Conservation (phyloP, 2,113 vertebrate species). For the Campylomormyrus tamandua region DNA sequence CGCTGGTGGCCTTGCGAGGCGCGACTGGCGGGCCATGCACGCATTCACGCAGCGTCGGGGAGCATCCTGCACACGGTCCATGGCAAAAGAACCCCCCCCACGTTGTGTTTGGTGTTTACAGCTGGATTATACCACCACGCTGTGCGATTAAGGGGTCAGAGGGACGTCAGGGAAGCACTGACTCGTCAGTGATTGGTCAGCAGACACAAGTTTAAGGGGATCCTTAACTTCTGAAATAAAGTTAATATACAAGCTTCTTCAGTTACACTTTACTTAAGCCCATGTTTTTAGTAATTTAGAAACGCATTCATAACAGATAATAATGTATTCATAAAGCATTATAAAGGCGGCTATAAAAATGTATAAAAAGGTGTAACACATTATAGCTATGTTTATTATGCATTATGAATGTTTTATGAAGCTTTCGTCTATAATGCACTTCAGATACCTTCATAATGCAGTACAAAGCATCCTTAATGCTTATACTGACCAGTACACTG, state of each 20-base stretch:
- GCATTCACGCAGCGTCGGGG: slow-evolving; percentile 39
- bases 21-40: slow-evolving; percentile 37
- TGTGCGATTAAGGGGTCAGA: not conserved
- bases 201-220: not conserved
- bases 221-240: not conserved
- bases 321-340: no score
- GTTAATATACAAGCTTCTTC: not conserved
- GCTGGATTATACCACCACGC: not conserved
- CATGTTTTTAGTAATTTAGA: no score
- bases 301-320: no score
- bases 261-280: no score
- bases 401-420: no score
- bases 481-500: no score
- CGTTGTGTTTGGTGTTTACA: not conserved
- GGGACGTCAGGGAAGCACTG: not conserved
- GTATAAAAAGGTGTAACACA: no score
- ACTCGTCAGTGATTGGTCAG: not conserved
- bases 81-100: not conserved
- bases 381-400: no score
- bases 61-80: not conserved
- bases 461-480: no score
- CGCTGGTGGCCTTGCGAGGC: slow-evolving; percentile 49
- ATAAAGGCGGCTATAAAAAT: no score
- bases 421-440: no score
- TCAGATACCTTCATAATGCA: no score